Conservation (phyloP, 1,140 invertebrate genomes). For the Trachelipus rathkii region DNA sequence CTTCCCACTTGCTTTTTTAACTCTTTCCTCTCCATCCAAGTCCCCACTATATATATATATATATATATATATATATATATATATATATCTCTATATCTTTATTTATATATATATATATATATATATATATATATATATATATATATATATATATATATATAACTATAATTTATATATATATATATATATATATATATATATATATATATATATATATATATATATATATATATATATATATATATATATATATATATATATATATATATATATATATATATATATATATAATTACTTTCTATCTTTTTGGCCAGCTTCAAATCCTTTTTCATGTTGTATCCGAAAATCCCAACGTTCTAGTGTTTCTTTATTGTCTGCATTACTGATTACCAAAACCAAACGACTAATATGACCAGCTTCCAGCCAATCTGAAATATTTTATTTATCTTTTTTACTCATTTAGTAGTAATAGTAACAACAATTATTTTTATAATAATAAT, state of each 20-base stretch:
- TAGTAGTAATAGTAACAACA: no score
- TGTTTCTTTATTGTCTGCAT: conserved; percentile 25
- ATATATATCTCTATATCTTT: no score
- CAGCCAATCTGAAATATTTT: conserved; percentile 21
- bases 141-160: background rate
- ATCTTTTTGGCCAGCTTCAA: background rate
- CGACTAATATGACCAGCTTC: conserved; percentile 16
- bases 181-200: conserved; percentile 32
- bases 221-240: conserved; percentile 20
- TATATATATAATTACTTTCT: background rate
- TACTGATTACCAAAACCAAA: conserved; percentile 22
- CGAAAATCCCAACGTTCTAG: conserved; percentile 28
- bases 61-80: background rate
- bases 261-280: conserved; percentile 5
- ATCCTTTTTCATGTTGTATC: conserved; percentile 19
- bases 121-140: conserved; percentile 25
- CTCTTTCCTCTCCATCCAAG: no score
- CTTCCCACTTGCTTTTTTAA: no score
- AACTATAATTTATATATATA: no score
- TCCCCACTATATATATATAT: conserved; percentile 22
- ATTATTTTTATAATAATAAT: no score
- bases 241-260: background rate
- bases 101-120: conserved; percentile 2
- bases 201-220: conserved; percentile 34
- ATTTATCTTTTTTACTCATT: no score